Evolutionary conservation across 2,113 vertebrate genomes (phyloP).

Genomic region (Herpetotheres cachinnans): DNA sequence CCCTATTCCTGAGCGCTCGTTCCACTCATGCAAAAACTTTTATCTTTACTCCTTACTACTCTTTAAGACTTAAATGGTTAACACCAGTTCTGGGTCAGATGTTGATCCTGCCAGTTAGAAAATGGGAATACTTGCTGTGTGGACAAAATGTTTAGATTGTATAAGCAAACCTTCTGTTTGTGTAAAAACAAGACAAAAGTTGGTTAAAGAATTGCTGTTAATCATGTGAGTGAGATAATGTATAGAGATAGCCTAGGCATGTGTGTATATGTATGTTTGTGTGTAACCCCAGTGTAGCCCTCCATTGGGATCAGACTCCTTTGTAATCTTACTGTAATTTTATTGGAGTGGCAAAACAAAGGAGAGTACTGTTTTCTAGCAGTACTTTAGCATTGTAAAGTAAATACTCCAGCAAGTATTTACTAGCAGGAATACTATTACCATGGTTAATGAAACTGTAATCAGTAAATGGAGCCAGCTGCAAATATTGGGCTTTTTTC

Average conservation of each 20-base stretch:
- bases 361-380: conserved; percentile 34
- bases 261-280: background rate
- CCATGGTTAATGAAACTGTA: conserved; percentile 34
- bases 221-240: background rate
- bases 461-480: conserved; percentile 43
- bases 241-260: background rate
- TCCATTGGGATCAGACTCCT: background rate
- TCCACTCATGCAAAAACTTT: background rate
- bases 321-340: background rate
- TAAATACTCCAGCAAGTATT: conserved; percentile 52
- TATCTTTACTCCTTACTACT: background rate
- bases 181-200: conserved; percentile 11
- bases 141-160: background rate
- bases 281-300: background rate
- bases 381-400: conserved; percentile 17
- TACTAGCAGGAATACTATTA: conserved; percentile 53
- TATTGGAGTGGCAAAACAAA: conserved; percentile 34
- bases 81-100: background rate
- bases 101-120: background rate
- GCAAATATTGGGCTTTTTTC: background rate
- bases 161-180: background rate
- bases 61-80: background rate
- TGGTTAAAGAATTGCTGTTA: background rate
- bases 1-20: background rate
- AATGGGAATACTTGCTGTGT: background rate